phyloP scores from a whole-genome alignment of 2,113 vertebrate species.

The Guaruba guarouba region DNA sequence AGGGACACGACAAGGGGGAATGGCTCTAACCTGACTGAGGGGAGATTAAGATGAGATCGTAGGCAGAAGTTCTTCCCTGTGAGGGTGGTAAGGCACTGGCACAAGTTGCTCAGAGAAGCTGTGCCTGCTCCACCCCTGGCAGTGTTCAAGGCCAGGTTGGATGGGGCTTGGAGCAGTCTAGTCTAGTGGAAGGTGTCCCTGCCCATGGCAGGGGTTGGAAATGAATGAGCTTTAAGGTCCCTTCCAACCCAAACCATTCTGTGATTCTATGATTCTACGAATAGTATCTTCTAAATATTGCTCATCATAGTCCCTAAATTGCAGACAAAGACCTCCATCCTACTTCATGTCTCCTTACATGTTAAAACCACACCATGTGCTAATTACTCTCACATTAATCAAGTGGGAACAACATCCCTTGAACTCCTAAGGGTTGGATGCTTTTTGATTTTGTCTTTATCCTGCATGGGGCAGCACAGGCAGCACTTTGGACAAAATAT shows the following conservation, averaged over 20 bases:
- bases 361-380: not conserved
- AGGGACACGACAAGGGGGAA: not conserved
- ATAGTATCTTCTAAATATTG: not conserved
- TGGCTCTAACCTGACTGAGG: not conserved
- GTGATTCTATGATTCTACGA: not conserved
- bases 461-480: not conserved
- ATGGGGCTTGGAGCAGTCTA: not conserved
- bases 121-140: not conserved
- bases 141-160: not conserved
- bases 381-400: not conserved
- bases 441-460: fast-evolving
- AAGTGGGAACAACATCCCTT: not conserved
- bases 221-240: not conserved
- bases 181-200: not conserved
- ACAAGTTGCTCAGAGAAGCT: not conserved
- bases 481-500: not conserved
- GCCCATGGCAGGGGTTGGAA: not conserved
- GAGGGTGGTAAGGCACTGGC: not conserved
- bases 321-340: not conserved
- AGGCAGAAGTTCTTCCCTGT: not conserved
- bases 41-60: not conserved
- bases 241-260: not conserved
- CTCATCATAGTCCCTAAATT: not conserved
- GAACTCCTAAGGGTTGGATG: fast-evolving
- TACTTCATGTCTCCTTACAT: not conserved